phyloP scores from a whole-genome alignment of 2,888 invertebrate species.

The Rhagonycha fulva region DNA sequence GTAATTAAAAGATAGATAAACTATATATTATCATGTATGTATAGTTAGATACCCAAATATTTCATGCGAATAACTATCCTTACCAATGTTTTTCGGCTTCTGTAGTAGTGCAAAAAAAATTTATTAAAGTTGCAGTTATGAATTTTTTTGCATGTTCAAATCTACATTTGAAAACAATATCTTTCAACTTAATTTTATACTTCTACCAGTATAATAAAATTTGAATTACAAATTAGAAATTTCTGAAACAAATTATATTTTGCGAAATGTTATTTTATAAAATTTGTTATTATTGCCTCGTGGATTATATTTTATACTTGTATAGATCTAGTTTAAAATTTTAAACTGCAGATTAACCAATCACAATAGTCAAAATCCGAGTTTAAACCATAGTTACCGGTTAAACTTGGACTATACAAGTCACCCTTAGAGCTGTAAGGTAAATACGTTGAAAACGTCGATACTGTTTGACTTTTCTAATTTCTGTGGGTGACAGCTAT shows the following conservation, averaged over 20 bases:
- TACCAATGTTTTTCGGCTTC: background rate
- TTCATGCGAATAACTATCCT: background rate
- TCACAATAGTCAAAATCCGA: too few species aligned
- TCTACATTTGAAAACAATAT: background rate
- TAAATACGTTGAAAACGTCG: slow-evolving; percentile 19
- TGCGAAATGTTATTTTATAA: background rate
- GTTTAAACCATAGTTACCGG: too few species aligned
- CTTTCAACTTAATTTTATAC: background rate
- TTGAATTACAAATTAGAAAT: background rate
- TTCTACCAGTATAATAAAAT: background rate
- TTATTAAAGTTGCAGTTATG: background rate
- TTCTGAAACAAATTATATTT: background rate
- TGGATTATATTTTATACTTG: background rate
- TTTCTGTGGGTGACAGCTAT: slow-evolving; percentile 25
- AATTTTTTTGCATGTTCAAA: background rate
- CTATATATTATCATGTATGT: background rate
- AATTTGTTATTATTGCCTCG: background rate
- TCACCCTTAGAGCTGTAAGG: background rate
- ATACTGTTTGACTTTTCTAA: slow-evolving; percentile 22
- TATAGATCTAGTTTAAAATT: too few species aligned
- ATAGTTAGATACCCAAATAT: background rate
- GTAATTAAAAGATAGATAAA: background rate
- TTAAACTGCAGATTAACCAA: too few species aligned
- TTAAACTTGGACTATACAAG: too few species aligned
- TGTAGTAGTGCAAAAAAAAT: background rate